phyloP scores from a whole-genome alignment of 1,140 invertebrate species.

The Camponotus pennsylvanicus region DNA sequence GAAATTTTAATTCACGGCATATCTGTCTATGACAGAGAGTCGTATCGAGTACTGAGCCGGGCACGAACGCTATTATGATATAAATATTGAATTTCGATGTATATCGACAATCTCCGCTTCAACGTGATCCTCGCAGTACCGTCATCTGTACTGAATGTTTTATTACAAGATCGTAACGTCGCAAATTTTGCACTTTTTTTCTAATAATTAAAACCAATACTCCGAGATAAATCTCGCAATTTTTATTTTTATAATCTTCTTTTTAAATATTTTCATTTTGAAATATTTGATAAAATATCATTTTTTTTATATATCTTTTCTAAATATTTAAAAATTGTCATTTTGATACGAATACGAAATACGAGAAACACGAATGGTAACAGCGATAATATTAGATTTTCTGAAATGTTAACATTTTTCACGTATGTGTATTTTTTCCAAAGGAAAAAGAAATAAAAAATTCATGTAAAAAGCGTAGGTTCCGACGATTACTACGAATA shows the following conservation, averaged over 20 bases:
- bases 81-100: slow-evolving; percentile 64
- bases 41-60: slow-evolving; percentile 35
- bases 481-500: slow-evolving; percentile 47
- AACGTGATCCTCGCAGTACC: slow-evolving; percentile 24
- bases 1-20: slow-evolving; percentile 59
- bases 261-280: neutral
- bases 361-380: neutral
- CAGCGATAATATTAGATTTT: neutral
- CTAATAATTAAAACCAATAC: neutral
- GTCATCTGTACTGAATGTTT: slow-evolving; percentile 36
- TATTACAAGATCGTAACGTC: slow-evolving; percentile 5
- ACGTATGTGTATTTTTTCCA: neutral
- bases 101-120: slow-evolving; percentile 41
- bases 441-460: neutral
- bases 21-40: slow-evolving; percentile 53
- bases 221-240: neutral
- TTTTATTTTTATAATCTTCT: neutral
- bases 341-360: neutral
- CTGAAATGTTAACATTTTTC: neutral
- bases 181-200: neutral
- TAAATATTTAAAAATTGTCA: neutral
- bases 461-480: neutral
- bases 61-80: slow-evolving; percentile 34
- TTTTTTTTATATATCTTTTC: neutral
- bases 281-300: neutral